Evolutionary conservation across 1,140 invertebrate species (phyloP), one percentile per base, ranked within the genome.

Genomic region (Proales similis): DNA sequence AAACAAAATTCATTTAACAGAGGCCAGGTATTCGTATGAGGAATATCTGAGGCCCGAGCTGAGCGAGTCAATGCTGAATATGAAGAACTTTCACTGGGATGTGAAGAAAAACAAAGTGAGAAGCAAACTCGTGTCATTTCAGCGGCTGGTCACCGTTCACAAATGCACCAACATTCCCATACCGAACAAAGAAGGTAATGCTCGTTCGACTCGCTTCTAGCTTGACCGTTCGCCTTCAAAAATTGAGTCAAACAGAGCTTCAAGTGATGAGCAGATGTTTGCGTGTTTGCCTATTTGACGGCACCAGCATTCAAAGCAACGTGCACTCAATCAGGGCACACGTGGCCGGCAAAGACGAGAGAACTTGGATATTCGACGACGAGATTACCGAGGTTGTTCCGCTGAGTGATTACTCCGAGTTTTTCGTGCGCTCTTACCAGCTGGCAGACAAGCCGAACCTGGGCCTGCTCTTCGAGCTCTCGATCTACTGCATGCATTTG

Each of bases 41-140:
- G 27, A 6, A n/a, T 27, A 30, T 39, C 17, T 57, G 4, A 57
- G 22, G n/a, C 36, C 36, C 0, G 20, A 57, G 45, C 7, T 42
- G 24, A 30, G 26, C 6, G 4, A 26, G 11, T 57, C 51, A 57
- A n/a, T 42, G 27, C 11, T 57, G 32, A 57, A 57, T 26, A 42
- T 57, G 27, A n/a, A 36, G n/a, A 57, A 57, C 27, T 57, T 57
- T 42, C 45, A 22, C 22, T 57, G 51, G 51, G 51, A 57, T 14
- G 17, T 27, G 45, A 57, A 57, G 45, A 42, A 57, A 42, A 57
- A 57, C 14, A 57, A 57, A 42, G 30, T 57, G 7, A 36, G 51
- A 3, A 57, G 32, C 45, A 2, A 42, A 42, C 27, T 53, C 22
- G 29, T 20, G 12, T 22, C 33, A 42, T 30, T 57, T 57, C 38